Evolutionary conservation across 2,113 vertebrate species (phyloP).

Genomic region (Lamprotornis superbus): DNA sequence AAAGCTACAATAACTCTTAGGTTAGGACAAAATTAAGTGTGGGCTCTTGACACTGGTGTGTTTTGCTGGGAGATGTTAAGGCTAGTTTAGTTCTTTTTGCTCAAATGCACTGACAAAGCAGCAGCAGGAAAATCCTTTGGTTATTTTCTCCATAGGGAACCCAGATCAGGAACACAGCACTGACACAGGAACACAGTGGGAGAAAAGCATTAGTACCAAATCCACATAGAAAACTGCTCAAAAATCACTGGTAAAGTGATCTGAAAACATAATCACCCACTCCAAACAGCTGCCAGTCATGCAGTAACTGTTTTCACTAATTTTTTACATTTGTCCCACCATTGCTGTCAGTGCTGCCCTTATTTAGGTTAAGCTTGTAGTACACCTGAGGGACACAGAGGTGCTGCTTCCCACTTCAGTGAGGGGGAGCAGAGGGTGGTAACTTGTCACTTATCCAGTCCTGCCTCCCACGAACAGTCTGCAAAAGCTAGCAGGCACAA

Average conservation of each 20-base stretch:
- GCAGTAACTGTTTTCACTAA: background rate
- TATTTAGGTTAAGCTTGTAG: accelerated
- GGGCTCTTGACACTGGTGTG: background rate
- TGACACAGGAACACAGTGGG: background rate
- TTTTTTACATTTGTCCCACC: background rate
- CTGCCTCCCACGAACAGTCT: background rate
- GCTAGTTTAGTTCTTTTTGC: background rate
- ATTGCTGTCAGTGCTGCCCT: background rate
- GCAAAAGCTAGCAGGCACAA: background rate
- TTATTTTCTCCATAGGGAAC: background rate
- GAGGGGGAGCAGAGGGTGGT: background rate
- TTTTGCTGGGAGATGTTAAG: background rate
- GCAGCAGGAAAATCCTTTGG: background rate
- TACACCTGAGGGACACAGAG: background rate
- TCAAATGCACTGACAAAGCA: background rate
- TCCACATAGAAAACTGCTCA: background rate
- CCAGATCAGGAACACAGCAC: background rate
- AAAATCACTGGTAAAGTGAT: background rate
- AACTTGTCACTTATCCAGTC: background rate
- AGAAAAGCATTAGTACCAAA: background rate
- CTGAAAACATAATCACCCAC: background rate
- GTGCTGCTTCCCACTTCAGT: background rate
- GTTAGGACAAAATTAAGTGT: background rate
- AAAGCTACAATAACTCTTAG: background rate
- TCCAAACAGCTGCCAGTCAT: background rate